These are phyloP conservation scores for Lepilemur septentrionalis DNA, from an alignment of 2,797 vertebrate genomes.

Conservation along the genomic window DNA sequence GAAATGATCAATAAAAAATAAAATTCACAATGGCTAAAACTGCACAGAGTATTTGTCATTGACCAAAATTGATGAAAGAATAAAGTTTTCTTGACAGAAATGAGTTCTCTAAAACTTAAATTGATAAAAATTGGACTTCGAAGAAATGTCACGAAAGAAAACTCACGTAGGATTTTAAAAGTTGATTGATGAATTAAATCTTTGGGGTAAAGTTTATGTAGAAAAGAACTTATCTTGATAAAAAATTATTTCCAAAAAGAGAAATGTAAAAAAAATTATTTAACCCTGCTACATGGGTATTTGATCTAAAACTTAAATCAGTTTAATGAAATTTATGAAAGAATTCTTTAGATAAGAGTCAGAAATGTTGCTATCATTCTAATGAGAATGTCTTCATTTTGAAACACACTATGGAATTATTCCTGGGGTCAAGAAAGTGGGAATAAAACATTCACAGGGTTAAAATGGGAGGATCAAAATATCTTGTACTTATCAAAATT, in stretches of 20 bases:
- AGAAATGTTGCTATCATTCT: neutral
- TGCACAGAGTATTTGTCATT: neutral
- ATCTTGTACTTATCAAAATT: neutral
- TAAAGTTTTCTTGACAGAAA: neutral
- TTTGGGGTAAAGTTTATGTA: neutral
- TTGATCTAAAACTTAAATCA: slow-evolving; percentile 13
- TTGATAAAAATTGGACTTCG: neutral
- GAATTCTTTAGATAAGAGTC: neutral
- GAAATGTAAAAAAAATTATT: neutral
- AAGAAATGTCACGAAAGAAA: neutral
- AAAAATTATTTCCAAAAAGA: slow-evolving; percentile 29
- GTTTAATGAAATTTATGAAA: neutral
- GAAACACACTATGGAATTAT: neutral
- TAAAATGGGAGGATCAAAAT: neutral
- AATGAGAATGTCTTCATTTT: neutral
- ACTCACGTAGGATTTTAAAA: neutral
- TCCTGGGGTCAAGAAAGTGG: neutral
- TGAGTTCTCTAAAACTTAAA: neutral
- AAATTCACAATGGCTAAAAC: neutral
- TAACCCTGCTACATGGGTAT: neutral
- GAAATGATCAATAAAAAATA: neutral
- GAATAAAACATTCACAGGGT: neutral
- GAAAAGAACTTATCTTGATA: neutral
- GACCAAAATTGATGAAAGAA: neutral
- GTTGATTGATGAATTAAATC: neutral